These are phyloP conservation scores for Hemaris fuciformis DNA, from an alignment of 2,888 invertebrate species.

Conservation along the genomic window DNA sequence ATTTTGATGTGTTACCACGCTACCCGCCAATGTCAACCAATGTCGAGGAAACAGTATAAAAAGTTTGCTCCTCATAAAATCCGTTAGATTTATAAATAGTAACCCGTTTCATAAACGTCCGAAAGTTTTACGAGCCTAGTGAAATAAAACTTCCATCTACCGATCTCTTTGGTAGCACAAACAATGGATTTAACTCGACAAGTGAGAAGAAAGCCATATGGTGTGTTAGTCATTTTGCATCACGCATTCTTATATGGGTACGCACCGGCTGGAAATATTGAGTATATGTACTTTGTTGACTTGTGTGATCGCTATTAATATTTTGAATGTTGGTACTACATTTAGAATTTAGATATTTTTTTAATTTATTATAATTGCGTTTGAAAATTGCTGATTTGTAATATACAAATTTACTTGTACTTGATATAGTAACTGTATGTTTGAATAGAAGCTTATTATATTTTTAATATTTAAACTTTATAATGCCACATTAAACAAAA, in stretches of 20 bases:
- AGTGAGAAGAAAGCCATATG: conserved; percentile 22
- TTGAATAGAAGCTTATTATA: no score
- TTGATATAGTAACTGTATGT: no score
- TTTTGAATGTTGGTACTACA: no score
- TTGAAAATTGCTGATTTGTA: no score
- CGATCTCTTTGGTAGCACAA: conserved; percentile 14
- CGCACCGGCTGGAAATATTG: not conserved
- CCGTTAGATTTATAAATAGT: conserved; percentile 20
- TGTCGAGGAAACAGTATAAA: conserved; percentile 12
- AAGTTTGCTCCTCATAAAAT: conserved; percentile 15
- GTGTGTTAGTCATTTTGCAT: conserved; percentile 14
- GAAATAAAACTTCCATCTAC: conserved; percentile 21
- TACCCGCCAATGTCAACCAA: conserved; percentile 12
- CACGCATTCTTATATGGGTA: conserved; percentile 2
- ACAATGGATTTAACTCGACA: conserved; percentile 18
- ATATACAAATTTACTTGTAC: no score
- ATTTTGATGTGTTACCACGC: not conserved
- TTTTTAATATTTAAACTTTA: no score
- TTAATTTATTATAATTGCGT: no score
- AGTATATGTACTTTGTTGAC: not conserved
- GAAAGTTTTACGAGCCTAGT: conserved; percentile 15
- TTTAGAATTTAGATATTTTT: no score
- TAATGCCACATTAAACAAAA: no score
- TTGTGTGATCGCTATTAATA: not conserved
- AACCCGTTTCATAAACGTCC: conserved; percentile 14